A percentile compares a stretch with the other conserved stretches of the same genome.
Conservation (phyloP, 2,888 invertebrate species). For the Muschampia plurimacula region DNA sequence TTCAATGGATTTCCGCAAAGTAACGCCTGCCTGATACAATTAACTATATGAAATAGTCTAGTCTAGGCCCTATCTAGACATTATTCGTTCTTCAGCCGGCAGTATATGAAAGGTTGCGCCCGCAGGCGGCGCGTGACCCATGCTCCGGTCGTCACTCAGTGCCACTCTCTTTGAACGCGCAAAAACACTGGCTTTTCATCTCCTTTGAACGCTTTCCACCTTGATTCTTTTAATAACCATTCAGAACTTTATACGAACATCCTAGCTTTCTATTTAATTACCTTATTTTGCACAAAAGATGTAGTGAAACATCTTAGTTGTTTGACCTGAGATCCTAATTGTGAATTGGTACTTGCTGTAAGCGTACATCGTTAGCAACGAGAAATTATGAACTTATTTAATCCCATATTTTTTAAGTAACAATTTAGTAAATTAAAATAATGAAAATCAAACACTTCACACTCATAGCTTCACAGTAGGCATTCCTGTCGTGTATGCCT, state of each 20-base stretch:
- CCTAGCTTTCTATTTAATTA: neutral
- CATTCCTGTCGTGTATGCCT: too few relatives aligned
- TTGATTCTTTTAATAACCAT: neutral
- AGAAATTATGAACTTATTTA: too few relatives aligned
- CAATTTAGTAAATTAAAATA: too few relatives aligned
- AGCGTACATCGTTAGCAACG: too few relatives aligned
- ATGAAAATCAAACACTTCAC: too few relatives aligned
- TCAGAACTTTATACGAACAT: neutral
- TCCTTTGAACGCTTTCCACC: neutral
- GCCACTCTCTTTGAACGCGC: slow-evolving; percentile 31
- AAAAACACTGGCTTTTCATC: slow-evolving; percentile 1
- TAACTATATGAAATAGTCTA: neutral
- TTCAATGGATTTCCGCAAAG: too few relatives aligned
- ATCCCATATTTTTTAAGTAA: too few relatives aligned
- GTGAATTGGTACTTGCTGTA: neutral
- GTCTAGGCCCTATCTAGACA: neutral
- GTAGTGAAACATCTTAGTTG: neutral
- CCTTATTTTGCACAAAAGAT: neutral
- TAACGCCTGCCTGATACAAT: too few relatives aligned
- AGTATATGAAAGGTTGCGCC: slow-evolving; percentile 10
- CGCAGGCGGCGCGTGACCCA: slow-evolving; percentile 30
- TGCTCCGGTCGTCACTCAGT: slow-evolving; percentile 27
- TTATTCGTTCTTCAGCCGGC: neutral
- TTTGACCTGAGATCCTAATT: neutral
- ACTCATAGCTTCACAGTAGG: too few relatives aligned